Evolutionary conservation across 2,113 vertebrate species (phyloP), one percentile per base, ranked within the genome.

Genomic region (Equus przewalskii): DNA sequence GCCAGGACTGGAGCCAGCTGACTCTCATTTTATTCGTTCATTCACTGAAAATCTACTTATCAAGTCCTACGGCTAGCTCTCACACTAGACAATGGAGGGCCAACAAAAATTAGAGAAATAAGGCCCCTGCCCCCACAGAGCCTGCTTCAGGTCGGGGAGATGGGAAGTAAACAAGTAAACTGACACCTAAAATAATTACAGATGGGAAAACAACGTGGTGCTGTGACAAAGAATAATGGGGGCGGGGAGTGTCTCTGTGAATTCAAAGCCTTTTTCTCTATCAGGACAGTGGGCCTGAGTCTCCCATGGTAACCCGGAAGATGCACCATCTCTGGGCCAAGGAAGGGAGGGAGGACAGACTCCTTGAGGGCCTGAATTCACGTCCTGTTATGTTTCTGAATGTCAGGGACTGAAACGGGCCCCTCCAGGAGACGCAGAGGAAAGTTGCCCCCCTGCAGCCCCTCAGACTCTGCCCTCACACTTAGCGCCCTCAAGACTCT

Each of bases 241-340:
- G 33, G 1, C 36, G 0, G 22, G 6, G 15, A 15, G 3, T 15
- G 6, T 56, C 16, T 78, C 44, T 30, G 22, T 60, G 33, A 76
- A 49, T 26, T 67, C 73, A 14, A 22, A 73, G 24, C 5, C 44
- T 46, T 46, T 8, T 36, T 33, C 49, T 49, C 41, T 22, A 7
- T 14, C 6, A 22, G 33, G 64, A 54, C 0, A 1, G 19, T 36
- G 21, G 54, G 56, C 26, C 64, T 6, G 0, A 0, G 2, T 16
- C 22, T 44, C 60, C 3, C 5, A 9, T 14, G 28, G 26, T 11
- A 11, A 87, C 56, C 46, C 18, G 64, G 33, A 58, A 75, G 13
- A 30, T 19, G 24, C 7, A 15, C 41, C 18, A n/a, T 4, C 24
- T 36, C 19, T 64, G 36, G 19, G 12, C 75, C 69, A 22, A 28